These are phyloP conservation scores for Andricus grossulariae DNA, from an alignment of 1,140 invertebrate species.

Conservation along the genomic window DNA sequence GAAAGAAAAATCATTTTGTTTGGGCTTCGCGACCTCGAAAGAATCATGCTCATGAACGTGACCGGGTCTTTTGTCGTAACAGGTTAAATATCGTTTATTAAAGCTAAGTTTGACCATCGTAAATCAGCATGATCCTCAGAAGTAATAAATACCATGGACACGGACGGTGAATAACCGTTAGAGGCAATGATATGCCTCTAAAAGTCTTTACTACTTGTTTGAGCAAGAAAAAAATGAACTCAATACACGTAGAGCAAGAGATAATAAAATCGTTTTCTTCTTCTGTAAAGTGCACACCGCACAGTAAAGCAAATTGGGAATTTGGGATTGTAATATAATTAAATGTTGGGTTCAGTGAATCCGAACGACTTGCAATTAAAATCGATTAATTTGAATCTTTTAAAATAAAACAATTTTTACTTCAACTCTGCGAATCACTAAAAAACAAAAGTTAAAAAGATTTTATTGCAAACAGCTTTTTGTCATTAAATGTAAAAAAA, in stretches of 20 bases:
- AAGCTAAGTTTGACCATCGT: slow-evolving; percentile 28
- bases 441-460: too few species aligned
- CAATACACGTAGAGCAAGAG: slow-evolving; percentile 13
- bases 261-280: background rate
- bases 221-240: background rate
- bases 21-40: slow-evolving; percentile 7
- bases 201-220: slow-evolving; percentile 1
- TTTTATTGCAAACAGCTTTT: too few species aligned
- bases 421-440: too few species aligned
- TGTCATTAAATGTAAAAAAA: too few species aligned
- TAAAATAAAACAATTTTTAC: too few species aligned
- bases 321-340: background rate
- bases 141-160: background rate
- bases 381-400: too few species aligned
- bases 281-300: background rate
- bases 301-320: background rate
- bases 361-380: too few species aligned
- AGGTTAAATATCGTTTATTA: slow-evolving; percentile 44
- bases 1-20: slow-evolving; percentile 17
- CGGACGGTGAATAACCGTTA: background rate
- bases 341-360: too few species aligned
- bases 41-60: background rate
- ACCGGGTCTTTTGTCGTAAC: slow-evolving; percentile 39
- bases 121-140: slow-evolving; percentile 36
- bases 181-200: background rate